Base-by-base conservation (phyloP, 1,140 invertebrate genomes). In the Philopotamus ludificatus region DNA sequence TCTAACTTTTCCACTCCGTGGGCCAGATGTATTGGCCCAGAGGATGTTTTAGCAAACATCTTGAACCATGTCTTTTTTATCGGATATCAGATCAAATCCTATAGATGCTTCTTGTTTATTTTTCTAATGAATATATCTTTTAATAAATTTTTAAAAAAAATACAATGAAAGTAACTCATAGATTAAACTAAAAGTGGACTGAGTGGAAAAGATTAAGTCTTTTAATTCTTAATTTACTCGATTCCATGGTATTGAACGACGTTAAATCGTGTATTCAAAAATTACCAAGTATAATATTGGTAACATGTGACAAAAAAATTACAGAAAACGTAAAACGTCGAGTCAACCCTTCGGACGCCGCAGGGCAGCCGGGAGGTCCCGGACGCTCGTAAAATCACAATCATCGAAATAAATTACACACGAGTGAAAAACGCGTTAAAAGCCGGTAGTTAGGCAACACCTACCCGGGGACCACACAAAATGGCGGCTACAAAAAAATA, bases 401-500 rank as follows among this genome's bases (percentile, higher is more conserved):
- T 45, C 58, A 45, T 41, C 61, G 54, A 58, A 63, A 41, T 45
- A 63, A 67, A 63, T 59, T 58, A 58, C 51, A 63, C 26, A 39
- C 42, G 25, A 54, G 28, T 50, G 55, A 61, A 68, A 62, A 58
- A 61, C 50, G 58, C 67, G 63, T 63, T 65, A 57, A 62, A 65
- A 69, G 60, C 59, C 53, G 25, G 53, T 58, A 61, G 63, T 65
- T 61, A 61, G 41, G 10, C 16, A 47, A 60, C 57, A 60, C 42
- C 57, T 47, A 60, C 42, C 41, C 28, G 8, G 21, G 50, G 68
- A 70, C 68, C 68, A 70, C 68, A 70, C 68, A 63, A 69, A 69
- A 47, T 51, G 44, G 59, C 25, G 22, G 18, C 45, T 4, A 49
- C 39, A 50, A 61, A 55, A 68, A 68, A 68, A 57, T 53, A 41